Percentiles rank a stretch among this genome's conserved stretches.
These are phyloP conservation scores for Scaptodrosophila lebanonensis DNA, from an alignment of 1,140 invertebrate species.

Conservation along the genomic window DNA sequence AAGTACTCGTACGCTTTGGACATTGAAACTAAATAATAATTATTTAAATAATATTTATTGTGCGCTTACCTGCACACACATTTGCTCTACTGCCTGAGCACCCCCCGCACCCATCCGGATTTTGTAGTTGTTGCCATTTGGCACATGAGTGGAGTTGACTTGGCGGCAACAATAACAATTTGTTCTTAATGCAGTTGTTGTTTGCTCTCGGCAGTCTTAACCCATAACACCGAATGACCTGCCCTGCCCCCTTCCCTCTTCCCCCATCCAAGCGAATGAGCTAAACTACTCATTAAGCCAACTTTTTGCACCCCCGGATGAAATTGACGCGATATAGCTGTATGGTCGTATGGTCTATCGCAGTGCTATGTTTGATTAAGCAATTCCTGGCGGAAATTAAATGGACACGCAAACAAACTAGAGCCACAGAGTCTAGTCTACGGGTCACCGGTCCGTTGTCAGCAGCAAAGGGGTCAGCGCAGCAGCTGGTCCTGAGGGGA, in stretches of 20 bases:
- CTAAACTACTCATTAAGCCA: constrained; percentile 64
- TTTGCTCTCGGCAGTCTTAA: constrained; percentile 27
- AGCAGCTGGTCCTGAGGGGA: background rate
- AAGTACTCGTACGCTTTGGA: no score
- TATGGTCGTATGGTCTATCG: constrained; percentile 25
- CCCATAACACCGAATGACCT: constrained; percentile 4
- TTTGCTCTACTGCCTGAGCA: constrained; percentile 25
- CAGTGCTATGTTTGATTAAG: constrained; percentile 65
- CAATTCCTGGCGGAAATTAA: constrained; percentile 73
- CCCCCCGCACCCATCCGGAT: background rate
- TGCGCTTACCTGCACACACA: no score
- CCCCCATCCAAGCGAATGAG: constrained; percentile 23
- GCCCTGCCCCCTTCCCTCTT: background rate
- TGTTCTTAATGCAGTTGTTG: constrained; percentile 64
- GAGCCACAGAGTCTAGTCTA: no score
- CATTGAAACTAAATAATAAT: no score
- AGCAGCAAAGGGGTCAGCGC: background rate
- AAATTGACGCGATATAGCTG: constrained; percentile 44
- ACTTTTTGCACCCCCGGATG: constrained; percentile 30
- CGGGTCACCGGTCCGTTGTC: no score
- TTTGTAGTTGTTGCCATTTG: background rate
- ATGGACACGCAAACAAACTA: constrained; percentile 73
- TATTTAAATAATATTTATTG: no score
- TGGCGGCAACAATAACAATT: constrained; percentile 64
- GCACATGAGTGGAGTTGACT: constrained; percentile 20